These are phyloP conservation scores for Sarcophaga rosellei DNA, from an alignment of 2,888 invertebrate species.

Conservation along the genomic window DNA sequence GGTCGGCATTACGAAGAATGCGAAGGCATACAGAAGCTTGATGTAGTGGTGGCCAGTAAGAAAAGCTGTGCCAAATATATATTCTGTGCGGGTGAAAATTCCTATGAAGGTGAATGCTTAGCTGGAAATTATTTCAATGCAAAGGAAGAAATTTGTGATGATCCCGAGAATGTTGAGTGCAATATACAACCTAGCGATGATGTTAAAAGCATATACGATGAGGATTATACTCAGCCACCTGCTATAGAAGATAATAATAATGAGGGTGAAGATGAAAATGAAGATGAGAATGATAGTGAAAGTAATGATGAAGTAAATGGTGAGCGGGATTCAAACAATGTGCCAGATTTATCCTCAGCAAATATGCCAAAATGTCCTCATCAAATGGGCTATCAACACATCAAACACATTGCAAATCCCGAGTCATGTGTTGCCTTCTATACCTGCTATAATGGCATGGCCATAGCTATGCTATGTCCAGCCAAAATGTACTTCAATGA, in stretches of 20 bases:
- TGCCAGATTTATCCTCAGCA: too few species aligned
- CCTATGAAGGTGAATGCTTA: conserved; percentile 74
- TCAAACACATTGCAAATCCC: conserved; percentile 72
- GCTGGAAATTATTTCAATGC: conserved; percentile 72
- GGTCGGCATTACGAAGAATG: conserved; percentile 69
- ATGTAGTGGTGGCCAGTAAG: conserved; percentile 71
- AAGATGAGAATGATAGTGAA: not conserved
- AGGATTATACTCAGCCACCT: conserved; percentile 4
- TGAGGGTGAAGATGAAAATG: not conserved
- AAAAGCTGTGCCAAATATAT: conserved; percentile 74
- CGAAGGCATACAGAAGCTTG: conserved; percentile 43
- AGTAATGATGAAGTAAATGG: not conserved
- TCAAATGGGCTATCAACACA: conserved; percentile 56
- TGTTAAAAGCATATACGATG: conserved; percentile 54
- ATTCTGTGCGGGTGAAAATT: conserved; percentile 73
- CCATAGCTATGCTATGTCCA: conserved; percentile 74
- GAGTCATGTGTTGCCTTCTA: conserved; percentile 73
- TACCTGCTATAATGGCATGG: conserved; percentile 74
- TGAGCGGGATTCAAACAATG: not conserved
- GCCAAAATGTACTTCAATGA: conserved; percentile 71
- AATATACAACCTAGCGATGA: conserved; percentile 46
- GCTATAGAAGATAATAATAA: not conserved
- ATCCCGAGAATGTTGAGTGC: conserved; percentile 65
- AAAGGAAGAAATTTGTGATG: conserved; percentile 71
- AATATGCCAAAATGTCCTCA: conserved; percentile 65